Percentiles rank a stretch among this genome's conserved stretches.
Conservation (phyloP, 2,113 vertebrate genomes). For the Hucho hucho region DNA sequence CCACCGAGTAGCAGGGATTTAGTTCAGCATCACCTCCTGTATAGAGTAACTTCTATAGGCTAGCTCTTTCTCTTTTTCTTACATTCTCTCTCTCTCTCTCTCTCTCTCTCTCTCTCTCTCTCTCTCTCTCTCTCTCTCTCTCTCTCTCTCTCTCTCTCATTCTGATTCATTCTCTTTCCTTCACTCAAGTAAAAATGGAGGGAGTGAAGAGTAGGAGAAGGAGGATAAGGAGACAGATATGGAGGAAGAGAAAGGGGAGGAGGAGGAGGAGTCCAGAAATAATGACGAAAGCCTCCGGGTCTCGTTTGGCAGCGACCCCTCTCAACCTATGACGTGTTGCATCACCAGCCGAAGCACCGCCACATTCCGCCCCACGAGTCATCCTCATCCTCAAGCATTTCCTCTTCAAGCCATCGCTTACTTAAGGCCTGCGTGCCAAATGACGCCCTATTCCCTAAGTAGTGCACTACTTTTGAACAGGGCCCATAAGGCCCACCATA, state of each 20-base stretch:
- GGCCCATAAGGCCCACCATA: too few relatives aligned
- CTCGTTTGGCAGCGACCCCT: slow-evolving; percentile 62
- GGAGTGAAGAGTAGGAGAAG: not conserved
- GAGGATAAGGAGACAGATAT: not conserved
- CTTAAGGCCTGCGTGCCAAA: slow-evolving; percentile 7
- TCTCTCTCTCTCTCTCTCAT: slow-evolving; percentile 38
- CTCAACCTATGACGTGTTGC: slow-evolving; percentile 69
- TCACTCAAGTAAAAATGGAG: not conserved
- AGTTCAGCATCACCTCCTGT: slow-evolving; percentile 49
- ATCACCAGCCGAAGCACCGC: slow-evolving; percentile 55
- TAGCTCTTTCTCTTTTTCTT: not conserved
- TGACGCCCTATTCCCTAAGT: too few relatives aligned
- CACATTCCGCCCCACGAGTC: slow-evolving; percentile 61
- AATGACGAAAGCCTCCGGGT: slow-evolving; percentile 40
- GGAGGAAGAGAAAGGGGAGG: not conserved
- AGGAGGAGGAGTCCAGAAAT: not conserved
- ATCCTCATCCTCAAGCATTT: slow-evolving; percentile 56
- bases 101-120: slow-evolving; percentile 17
- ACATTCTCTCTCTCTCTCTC: slow-evolving; percentile 31
- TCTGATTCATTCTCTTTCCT: not conserved
- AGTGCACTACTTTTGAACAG: too few relatives aligned
- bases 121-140: slow-evolving; percentile 32
- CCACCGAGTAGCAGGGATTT: slow-evolving; percentile 56
- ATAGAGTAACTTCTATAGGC: slow-evolving; percentile 43
- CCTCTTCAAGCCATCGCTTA: slow-evolving; percentile 57